Evolutionary conservation across 2,888 invertebrate species (phyloP), one percentile per base, ranked within the genome.

Genomic region (Drosophila rubida): DNA sequence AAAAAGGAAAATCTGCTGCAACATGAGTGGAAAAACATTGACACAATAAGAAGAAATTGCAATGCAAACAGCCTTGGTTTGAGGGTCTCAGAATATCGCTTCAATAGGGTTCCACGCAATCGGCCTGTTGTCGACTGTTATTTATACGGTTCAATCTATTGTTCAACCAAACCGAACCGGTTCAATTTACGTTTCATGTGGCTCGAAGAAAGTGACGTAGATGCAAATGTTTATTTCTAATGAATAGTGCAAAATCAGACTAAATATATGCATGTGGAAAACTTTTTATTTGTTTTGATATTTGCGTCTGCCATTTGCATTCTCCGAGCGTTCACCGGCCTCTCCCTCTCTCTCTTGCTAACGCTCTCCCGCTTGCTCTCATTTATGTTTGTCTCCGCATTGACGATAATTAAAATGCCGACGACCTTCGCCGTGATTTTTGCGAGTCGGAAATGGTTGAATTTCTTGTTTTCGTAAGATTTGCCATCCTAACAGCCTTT

Each of bases 91-190:
- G 9, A 39, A 25, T 41, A 48, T 37, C 41, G 7, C n/a, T 23
- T 19, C 13, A 42, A 53, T 55, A 42, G 35, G 39, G 22, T 65
- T 58, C 7, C 4, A 39, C 32, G 46, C 19, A 59, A 53, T 53
- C 23, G 19, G 13, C 2, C 6, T 6, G 7, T 19, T 37, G 35
- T 16, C n/a, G 30, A 41, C 27, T 8, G 14, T 58, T 49, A 44
- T 32, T 44, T 44, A 32, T 32, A 44, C 35, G 45, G n/a, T 51
- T 51, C 25, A 16, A 50, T 50, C 13, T 50, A 14, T 50, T 39
- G 44, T 55, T 55, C 5, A 55, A 55, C 55, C 72, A 58, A 75
- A 62, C 22, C 49, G 41, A 82, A 75, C 78, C 70, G 67, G 70
- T 63, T 86, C 27, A 37, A 66, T 54, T 54, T 82, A 63, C 49